These are phyloP conservation scores for Machimus atricapillus DNA, from an alignment of 2,888 invertebrate genomes.

Conservation along the genomic window DNA sequence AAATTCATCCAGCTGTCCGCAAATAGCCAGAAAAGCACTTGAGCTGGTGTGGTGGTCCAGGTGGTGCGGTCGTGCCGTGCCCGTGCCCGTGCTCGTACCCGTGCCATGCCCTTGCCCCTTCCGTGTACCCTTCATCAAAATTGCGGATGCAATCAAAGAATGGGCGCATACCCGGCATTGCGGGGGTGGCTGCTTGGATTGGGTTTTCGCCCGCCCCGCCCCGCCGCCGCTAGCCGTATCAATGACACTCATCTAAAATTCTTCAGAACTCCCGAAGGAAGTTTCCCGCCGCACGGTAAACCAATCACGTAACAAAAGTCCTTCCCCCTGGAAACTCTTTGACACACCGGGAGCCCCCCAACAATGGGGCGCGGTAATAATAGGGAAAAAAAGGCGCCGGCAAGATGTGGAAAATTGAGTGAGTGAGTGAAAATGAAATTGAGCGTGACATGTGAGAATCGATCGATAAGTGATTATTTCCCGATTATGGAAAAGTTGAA, in stretches of 20 bases:
- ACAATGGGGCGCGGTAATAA: slow-evolving; percentile 33
- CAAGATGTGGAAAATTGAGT: slow-evolving; percentile 35
- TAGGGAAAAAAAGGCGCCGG: neutral
- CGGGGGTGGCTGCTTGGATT: neutral
- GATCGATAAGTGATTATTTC: slow-evolving; percentile 40
- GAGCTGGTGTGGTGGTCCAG: neutral
- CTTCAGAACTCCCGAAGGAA: slow-evolving; percentile 27
- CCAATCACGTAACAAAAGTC: slow-evolving; percentile 39
- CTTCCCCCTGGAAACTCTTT: slow-evolving; percentile 28
- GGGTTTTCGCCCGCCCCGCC: neutral
- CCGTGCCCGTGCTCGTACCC: neutral
- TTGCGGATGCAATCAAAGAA: neutral
- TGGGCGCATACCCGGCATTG: neutral
- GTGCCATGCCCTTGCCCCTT: too few species aligned
- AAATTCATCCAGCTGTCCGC: neutral
- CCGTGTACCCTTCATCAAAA: neutral
- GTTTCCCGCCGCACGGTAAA: slow-evolving; percentile 9
- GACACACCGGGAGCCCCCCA: neutral
- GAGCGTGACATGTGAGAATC: slow-evolving; percentile 38
- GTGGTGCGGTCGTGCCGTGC: neutral
- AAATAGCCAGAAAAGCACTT: neutral
- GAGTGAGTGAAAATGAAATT: slow-evolving; percentile 39
- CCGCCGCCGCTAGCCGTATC: neutral
- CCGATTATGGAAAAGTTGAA: slow-evolving; percentile 39
- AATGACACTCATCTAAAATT: slow-evolving; percentile 20